Evolutionary conservation across 2,797 vertebrate genomes (phyloP), one percentile per base, ranked within the genome.

Genomic region (Mareca strepera): DNA sequence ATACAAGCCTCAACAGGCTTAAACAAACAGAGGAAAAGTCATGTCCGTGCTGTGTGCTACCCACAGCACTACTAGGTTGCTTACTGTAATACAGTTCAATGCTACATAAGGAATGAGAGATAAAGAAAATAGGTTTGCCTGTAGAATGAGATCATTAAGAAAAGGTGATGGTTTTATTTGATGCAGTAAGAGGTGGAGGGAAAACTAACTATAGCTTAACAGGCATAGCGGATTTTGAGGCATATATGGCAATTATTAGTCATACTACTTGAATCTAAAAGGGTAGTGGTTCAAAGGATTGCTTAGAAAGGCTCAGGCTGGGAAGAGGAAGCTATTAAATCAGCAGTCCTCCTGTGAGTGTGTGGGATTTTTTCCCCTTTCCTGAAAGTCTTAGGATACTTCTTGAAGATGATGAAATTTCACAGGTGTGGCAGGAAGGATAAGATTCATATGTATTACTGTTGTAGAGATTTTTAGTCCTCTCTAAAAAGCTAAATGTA

Each of bases 1-100:
- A 96, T 92, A 63, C 35, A 93, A 97, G 83, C 69, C 73, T 97
- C 82, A 89, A n/a, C 73, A 92, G 75, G 91, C 73, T 97, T 96
- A 97, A 97, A 95, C n/a, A 83, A 94, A 90, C 74, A 92, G 93
- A 96, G 73, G 93, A 95, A 60, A 48, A 93, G 95, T 93, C 50
- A 75, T 29, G 67, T 72, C 79, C 2, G 9, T 94, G 78, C 35
- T 69, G 59, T 4, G 1, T 73, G 56, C 76, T 90, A 92, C 64
- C 91, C 8, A 11, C 55, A 77, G 39, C 6, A 11, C 55, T 56
- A 23, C 56, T 56, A 66, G 58, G 37, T 56, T 91, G 46, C 92
- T 95, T 93, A 81, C 82, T 86, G 31, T 87, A 92, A 85, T 68
- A 92, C 80, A 31, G 48, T 84, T 82, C 87, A 95, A 93, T 48